Evolutionary conservation across 2,797 vertebrate genomes (phyloP).

Genomic region (Acrossocheilus fasciatus): DNA sequence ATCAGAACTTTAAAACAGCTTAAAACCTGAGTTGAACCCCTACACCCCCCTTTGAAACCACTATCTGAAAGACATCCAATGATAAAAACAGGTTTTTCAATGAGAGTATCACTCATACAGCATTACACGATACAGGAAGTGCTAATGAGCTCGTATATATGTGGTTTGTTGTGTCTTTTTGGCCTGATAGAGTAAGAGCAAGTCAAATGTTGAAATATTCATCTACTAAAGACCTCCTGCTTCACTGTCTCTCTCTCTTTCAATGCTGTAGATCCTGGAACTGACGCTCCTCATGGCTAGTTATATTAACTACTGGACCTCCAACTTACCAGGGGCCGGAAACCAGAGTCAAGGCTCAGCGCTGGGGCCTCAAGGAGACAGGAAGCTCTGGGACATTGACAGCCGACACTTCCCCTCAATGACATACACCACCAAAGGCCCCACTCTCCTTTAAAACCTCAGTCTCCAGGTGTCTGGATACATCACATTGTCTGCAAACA

Average conservation of each 20-base stretch:
- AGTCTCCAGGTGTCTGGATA: constrained; percentile 11
- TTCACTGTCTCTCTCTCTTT: constrained; percentile 40
- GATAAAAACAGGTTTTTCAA: constrained; percentile 61
- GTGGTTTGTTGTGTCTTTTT: not conserved
- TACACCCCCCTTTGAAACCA: constrained; percentile 2
- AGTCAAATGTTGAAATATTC: constrained; percentile 57
- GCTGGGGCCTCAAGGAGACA: constrained; percentile 60
- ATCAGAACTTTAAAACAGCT: constrained; percentile 33
- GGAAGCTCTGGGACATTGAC: constrained; percentile 81
- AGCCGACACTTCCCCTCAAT: constrained; percentile 81
- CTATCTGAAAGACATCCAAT: constrained; percentile 47
- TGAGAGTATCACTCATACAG: constrained; percentile 2
- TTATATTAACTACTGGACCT: constrained; percentile 89
- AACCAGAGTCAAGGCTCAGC: constrained; percentile 65
- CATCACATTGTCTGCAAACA: not conserved
- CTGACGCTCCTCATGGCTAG: constrained; percentile 91
- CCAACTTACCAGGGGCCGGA: constrained; percentile 65
- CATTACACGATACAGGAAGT: constrained; percentile 25
- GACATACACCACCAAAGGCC: constrained; percentile 85
- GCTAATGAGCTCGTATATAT: constrained; percentile 51
- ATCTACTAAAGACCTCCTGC: constrained; percentile 14
- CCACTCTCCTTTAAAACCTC: constrained; percentile 85
- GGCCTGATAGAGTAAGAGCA: not conserved
- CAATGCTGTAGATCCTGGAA: constrained; percentile 86
- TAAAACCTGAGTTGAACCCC: not conserved